A percentile compares a stretch with the other conserved stretches of the same genome.
Conservation (phyloP, 2,888 invertebrate genomes). For the Dryobotodes eremita region DNA sequence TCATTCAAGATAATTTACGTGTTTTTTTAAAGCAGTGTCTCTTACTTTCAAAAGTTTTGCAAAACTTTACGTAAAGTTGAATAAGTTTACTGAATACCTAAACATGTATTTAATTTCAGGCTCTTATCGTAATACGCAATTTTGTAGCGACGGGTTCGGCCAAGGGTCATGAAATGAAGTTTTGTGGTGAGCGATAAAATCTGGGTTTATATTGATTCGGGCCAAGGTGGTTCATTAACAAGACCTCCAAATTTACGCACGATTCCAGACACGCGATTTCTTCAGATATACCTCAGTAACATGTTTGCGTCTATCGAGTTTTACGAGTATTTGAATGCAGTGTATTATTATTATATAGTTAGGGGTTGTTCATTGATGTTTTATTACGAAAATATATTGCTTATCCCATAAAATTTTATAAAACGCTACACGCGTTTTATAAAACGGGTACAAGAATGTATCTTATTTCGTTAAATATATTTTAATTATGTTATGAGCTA, state of each 20-base stretch:
- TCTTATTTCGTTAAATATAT: neutral
- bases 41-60: conserved; percentile 13
- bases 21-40: neutral
- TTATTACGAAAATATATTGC: conserved; percentile 52
- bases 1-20: conserved; percentile 5
- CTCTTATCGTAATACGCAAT: conserved; percentile 28
- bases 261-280: conserved; percentile 61
- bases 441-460: neutral
- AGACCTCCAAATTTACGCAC: conserved; percentile 62
- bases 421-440: neutral
- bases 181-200: conserved; percentile 75
- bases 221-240: conserved; percentile 74
- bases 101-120: conserved; percentile 33
- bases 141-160: conserved; percentile 23
- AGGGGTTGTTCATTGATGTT: neutral
- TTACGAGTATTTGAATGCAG: conserved; percentile 14
- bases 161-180: conserved; percentile 68
- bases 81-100: conserved; percentile 40
- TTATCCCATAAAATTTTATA: neutral
- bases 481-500: neutral
- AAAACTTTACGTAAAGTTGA: conserved; percentile 39
- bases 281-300: conserved; percentile 45
- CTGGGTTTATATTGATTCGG: conserved; percentile 75
- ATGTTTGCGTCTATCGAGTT: conserved; percentile 5
- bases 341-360: neutral